Base-by-base conservation (phyloP, 2,113 vertebrate species). In the Syrrhaptes paradoxus region DNA sequence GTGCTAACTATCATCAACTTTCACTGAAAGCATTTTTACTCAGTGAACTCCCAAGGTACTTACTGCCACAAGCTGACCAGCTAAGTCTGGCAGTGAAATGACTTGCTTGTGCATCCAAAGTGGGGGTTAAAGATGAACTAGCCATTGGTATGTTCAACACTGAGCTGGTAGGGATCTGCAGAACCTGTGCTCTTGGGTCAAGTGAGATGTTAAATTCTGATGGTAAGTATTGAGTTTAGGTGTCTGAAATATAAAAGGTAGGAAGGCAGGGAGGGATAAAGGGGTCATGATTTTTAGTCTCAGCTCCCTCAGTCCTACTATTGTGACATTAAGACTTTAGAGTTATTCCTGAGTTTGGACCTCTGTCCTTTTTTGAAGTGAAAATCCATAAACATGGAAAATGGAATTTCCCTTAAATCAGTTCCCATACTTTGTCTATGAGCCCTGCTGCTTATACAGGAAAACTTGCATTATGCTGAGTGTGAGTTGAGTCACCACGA, bases 131-230 rank as follows among this genome's bases (percentile, higher is more conserved):
- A 68, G 15, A 9, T 10, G 24, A 88, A 24, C 16, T 49, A 75
- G 19, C 4, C 36, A 34, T 48, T 0, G 0, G 2, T 48, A 65
- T 0, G 0, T 19, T 73, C 32, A 73, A 16, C 45, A 22, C 3
- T 26, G 26, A 51, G 15, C 41, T 29, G 4, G 32, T 32, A 52
- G 29, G 17, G 26, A 45, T 65, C 17, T 80, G 34, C 54, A 87
- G 73, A 61, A 52, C 5, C 20, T 36, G 10, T 52, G 36, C 7
- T 74, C 15, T 41, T 51, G 38, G 8, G 12, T 28, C 57, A 80
- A 71, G 11, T 46, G 16, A 84, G 66, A 20, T 58, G 38, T 36
- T 87, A 67, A 73, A 87, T 46, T 77, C 20, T 54, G 25, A 80
- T 70, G 13, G 4, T 19, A 36, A 17, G 6, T 32, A 17, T 54